Base-by-base conservation (phyloP, 37 sponge, comb jelly and placozoan species). In the Diacarnus erythraeanus region DNA sequence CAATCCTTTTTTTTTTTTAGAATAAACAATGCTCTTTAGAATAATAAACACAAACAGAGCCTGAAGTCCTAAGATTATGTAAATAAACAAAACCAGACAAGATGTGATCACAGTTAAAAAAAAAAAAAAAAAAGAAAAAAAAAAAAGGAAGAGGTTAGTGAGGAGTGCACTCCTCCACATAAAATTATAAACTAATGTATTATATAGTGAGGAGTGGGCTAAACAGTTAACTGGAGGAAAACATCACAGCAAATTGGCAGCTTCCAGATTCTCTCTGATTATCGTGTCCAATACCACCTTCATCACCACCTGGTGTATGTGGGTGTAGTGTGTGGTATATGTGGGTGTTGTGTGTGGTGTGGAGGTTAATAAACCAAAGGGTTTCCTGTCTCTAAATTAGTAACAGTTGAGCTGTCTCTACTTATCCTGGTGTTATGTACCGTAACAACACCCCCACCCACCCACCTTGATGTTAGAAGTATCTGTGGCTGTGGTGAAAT, bases 401-500 rank as follows among this genome's bases (percentile, higher is more conserved):
- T 54, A 17, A 54, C 17, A 17, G 56, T 17, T 17, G 17, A 20
- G 56, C 56, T 17, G 17, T 54, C 56, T 17, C 10, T 20, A 54
- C 17, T 20, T 54, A 54, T 17, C 56, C 17, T 17, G 56, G 56
- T 60, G 61, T n/a, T 60, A 5, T 26, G 35, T 47, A 27, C 18
- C 23, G 60, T 59, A 10, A 59, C 60, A 35, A 37, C 38, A 67
- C n/a, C n/a, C n/a, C n/a, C n/a, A n/a, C n/a, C n/a, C n/a, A n/a
- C 74, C 21, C 42, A 94, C 91, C 68, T 90, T 84, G 39, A 97
- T 95, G 66, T 95, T 97, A 33, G 81, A 75, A 63, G 98, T 97
- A 71, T 97, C 95, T 0, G 98, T 97, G 30, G 98, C 98, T 41
- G 95, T 97, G 67, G 98, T 97, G 93, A 94, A 94, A 74, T 97